Percentiles rank a stretch among this genome's conserved stretches.
Evolutionary conservation across 2,797 vertebrate genomes (phyloP).

Genomic region (Danio choprae): DNA sequence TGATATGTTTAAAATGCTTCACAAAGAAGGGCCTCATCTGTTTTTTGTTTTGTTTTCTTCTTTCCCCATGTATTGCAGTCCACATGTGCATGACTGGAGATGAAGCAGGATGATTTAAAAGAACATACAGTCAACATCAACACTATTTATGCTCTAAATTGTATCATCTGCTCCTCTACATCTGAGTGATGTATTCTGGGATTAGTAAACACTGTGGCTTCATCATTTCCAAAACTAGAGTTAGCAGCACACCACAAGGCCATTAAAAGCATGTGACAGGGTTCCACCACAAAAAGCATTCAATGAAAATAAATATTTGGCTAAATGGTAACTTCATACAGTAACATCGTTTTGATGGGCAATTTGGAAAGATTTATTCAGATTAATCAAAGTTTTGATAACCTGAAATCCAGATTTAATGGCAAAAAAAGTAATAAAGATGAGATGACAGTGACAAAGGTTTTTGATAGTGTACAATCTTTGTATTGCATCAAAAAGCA

Average conservation of each 20-base stretch:
- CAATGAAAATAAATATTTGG: not conserved
- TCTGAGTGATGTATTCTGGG: conserved; percentile 11
- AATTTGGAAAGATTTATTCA: not conserved
- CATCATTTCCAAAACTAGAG: conserved; percentile 27
- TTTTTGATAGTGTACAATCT: not conserved
- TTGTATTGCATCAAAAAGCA: not conserved
- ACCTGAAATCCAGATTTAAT: not conserved
- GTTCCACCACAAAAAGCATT: not conserved
- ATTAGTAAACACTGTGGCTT: conserved; percentile 46
- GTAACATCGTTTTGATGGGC: not conserved
- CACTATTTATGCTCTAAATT: not conserved
- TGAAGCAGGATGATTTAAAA: conserved; percentile 4
- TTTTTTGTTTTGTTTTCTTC: not conserved
- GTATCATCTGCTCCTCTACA: not conserved
- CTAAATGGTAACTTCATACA: not conserved
- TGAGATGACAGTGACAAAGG: not conserved
- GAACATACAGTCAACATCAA: not conserved
- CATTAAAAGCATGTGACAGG: not conserved
- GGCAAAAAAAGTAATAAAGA: not conserved
- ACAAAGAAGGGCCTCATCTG: not conserved
- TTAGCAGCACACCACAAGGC: not conserved
- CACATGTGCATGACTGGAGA: not conserved
- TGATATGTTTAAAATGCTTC: too few relatives aligned
- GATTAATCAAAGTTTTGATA: not conserved
- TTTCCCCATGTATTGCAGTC: not conserved